phyloP scores from a whole-genome alignment of 2,797 vertebrate genomes.

The Aplochiton taeniatus region DNA sequence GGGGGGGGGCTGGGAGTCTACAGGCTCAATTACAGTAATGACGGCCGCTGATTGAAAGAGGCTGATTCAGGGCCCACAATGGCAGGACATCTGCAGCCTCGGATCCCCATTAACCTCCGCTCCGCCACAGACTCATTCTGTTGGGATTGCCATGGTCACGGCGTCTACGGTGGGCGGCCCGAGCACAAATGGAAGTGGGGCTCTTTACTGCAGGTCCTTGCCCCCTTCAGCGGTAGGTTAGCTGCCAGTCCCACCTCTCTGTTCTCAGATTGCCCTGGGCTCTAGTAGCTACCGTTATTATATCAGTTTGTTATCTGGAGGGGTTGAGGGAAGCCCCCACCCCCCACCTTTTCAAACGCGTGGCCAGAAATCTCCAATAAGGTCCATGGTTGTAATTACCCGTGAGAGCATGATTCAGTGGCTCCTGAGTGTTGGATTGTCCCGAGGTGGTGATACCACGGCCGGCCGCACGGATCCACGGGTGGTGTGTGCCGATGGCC shows the following conservation, averaged over 20 bases:
- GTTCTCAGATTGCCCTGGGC: too few relatives aligned
- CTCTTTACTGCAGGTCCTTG: conserved; percentile 21
- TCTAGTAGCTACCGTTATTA: too few relatives aligned
- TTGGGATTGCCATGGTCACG: conserved; percentile 59
- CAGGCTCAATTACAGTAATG: conserved; percentile 74
- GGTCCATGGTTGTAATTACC: neutral
- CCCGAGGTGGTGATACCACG: conserved; percentile 1
- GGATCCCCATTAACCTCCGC: conserved; percentile 70
- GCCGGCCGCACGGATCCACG: too few relatives aligned
- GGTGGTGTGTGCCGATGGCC: neutral
- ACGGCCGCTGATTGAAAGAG: conserved; percentile 70
- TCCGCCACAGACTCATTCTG: conserved; percentile 62
- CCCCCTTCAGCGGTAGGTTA: conserved; percentile 16
- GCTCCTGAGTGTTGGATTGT: neutral
- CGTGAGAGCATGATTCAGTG: conserved; percentile 10
- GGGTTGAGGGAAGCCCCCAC: too few relatives aligned
- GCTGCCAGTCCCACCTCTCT: too few relatives aligned
- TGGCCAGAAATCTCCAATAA: too few relatives aligned
- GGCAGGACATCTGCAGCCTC: conserved; percentile 70
- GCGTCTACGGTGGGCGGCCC: conserved; percentile 37
- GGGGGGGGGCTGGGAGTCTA: conserved; percentile 53
- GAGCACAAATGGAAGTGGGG: conserved; percentile 29
- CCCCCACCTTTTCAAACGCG: neutral
- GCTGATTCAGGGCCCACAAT: conserved; percentile 70
- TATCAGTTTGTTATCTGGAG: too few relatives aligned